Conservation (phyloP, 2,888 invertebrate genomes). For the Matsumyia berberina region DNA sequence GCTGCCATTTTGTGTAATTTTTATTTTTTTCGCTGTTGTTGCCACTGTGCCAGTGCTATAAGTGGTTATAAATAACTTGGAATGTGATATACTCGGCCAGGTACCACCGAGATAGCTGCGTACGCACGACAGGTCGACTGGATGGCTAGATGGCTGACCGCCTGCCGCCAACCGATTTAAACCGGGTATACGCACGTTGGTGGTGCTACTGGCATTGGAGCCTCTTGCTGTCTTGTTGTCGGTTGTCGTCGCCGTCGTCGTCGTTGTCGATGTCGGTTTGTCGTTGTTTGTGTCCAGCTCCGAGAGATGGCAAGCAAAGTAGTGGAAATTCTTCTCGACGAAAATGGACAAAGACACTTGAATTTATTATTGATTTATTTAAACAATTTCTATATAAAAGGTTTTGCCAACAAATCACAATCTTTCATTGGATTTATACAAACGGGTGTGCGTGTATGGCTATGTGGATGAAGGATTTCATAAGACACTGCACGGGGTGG, state of each 20-base stretch:
- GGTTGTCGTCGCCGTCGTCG: conserved; percentile 27
- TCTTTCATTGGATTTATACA: conserved; percentile 47
- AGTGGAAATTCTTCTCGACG: conserved; percentile 66
- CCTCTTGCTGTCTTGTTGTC: conserved; percentile 60
- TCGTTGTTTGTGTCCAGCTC: conserved; percentile 39
- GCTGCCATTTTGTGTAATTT: conserved; percentile 72
- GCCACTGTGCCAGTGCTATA: conserved; percentile 39
- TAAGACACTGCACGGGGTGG: conserved; percentile 6
- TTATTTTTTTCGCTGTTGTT: conserved; percentile 46
- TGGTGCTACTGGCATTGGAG: conserved; percentile 55
- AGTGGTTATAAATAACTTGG: conserved; percentile 77
- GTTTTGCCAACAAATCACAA: conserved; percentile 71
- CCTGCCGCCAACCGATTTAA: conserved; percentile 58
- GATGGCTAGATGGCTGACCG: conserved; percentile 71
- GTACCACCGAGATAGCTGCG: conserved; percentile 72
- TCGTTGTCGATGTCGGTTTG: conserved; percentile 29
- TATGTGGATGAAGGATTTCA: conserved; percentile 41
- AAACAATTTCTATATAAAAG: conserved; percentile 76
- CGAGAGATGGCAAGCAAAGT: conserved; percentile 54
- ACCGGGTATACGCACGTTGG: conserved; percentile 52
- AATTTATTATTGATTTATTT: conserved; percentile 78
- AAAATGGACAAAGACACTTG: conserved; percentile 77
- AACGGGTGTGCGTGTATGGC: neutral
- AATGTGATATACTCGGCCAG: conserved; percentile 77
- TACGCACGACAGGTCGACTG: conserved; percentile 77